Percentiles rank a stretch among this genome's conserved stretches.
Evolutionary conservation across 2,888 invertebrate species (phyloP).

Genomic region (Ecdyonurus torrentis): DNA sequence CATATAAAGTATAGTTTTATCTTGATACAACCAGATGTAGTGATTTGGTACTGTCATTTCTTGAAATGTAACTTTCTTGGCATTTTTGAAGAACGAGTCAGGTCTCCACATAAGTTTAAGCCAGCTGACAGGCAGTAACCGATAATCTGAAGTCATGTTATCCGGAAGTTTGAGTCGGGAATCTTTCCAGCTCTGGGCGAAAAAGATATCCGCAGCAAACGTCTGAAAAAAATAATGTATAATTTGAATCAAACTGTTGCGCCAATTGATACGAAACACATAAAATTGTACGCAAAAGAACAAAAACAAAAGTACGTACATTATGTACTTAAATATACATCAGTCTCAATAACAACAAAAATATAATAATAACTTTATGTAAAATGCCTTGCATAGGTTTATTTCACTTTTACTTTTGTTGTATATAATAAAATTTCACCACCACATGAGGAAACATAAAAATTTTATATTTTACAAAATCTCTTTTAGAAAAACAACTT

Average conservation of each 20-base stretch:
- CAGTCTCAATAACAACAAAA: no score
- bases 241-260: no score
- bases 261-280: no score
- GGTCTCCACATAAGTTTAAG: conserved; percentile 23
- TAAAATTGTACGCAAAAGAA: no score
- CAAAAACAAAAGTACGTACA: no score
- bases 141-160: conserved; percentile 22
- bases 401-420: no score
- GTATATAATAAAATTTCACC: no score
- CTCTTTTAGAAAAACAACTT: background rate
- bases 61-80: conserved; percentile 23
- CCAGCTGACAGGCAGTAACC: conserved; percentile 18
- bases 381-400: no score
- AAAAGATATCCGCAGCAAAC: conserved; percentile 21
- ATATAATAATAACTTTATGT: no score
- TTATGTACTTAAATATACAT: no score
- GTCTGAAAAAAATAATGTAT: conserved; percentile 19
- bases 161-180: conserved; percentile 20
- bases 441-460: no score
- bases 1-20: conserved; percentile 24
- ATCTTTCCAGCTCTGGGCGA: conserved; percentile 24
- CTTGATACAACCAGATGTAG: conserved; percentile 23
- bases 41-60: conserved; percentile 25
- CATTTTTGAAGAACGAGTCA: conserved; percentile 24
- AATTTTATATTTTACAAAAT: no score